Evolutionary conservation across 2,797 vertebrate genomes (phyloP), one percentile per base, ranked within the genome.

Genomic region (Heliangelus exortis): DNA sequence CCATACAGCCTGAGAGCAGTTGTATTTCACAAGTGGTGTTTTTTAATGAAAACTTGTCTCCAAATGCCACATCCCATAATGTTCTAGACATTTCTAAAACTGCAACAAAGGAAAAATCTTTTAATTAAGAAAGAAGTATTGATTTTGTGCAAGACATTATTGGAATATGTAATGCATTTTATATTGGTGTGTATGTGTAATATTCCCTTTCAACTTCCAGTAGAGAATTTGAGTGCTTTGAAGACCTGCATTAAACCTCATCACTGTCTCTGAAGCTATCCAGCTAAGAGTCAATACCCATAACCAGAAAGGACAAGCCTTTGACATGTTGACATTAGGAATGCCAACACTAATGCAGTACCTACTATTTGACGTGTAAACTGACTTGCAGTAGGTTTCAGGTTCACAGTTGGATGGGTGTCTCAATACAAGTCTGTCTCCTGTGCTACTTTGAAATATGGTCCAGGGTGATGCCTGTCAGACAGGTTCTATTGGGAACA

Each of bases 311-410:
- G 51, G 74, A 65, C 47, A 55, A 59, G 66, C 45, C 48, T 85
- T 79, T 54, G 36, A 62, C 20, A 2, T 5, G 45, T 39, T 83
- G 55, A 61, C 19, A 19, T 12, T 18, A 1, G 9, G 67, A 79
- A 31, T 28, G 23, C 28, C 61, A 0, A 0, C 18, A 3, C 29
- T n/a, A 16, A 18, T 66, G n/a, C 3, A 2, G 59, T 79, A 59
- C 33, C 13, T 14, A 3, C 15, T 33, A 5, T 31, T 31, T 66
- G 47, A 22, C 28, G 18, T 2, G 1, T 57, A 36, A 33, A 31
- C n/a, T 29, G 31, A 23, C 33, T 11, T 26, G 21, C 48, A 76
- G 54, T 39, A 87, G 26, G 17, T 41, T 82, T 95, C 39, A 39
- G 21, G 19, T 62, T 91, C 53, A 4, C 48, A 45, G 53, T 71